A percentile compares a stretch with the other conserved stretches of the same genome.
phyloP scores from a whole-genome alignment of 2,888 invertebrate genomes.

The Sericinus montela region DNA sequence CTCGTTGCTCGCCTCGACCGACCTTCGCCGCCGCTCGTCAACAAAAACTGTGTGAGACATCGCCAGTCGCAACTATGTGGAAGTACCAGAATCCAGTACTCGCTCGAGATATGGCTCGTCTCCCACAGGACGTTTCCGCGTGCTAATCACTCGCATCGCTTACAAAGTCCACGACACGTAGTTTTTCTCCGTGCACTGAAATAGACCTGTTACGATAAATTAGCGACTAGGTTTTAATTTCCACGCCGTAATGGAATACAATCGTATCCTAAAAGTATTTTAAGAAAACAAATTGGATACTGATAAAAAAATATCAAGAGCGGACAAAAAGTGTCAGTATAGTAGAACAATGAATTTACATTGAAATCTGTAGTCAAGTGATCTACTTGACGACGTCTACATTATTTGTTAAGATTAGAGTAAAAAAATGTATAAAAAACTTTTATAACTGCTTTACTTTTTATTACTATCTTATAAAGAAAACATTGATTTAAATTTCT shows the following conservation, averaged over 20 bases:
- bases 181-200: constrained; percentile 10
- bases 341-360: constrained; percentile 39
- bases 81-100: constrained; percentile 38
- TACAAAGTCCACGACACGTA: constrained; percentile 15
- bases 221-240: constrained; percentile 5
- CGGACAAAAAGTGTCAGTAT: constrained; percentile 34
- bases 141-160: constrained; percentile 13
- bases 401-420: background rate
- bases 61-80: constrained; percentile 54
- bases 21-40: constrained; percentile 46
- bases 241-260: constrained; percentile 1
- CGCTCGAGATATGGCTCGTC: constrained; percentile 30
- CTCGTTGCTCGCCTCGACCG: constrained; percentile 67
- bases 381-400: background rate
- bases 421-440: too few species aligned
- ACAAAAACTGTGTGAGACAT: constrained; percentile 38
- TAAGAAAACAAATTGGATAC: constrained; percentile 26
- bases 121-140: constrained; percentile 37
- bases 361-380: constrained; percentile 22
- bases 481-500: background rate
- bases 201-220: constrained; percentile 8
- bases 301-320: constrained; percentile 31
- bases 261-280: constrained; percentile 22
- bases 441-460: too few species aligned
- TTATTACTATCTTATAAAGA: too few species aligned